phyloP scores from a whole-genome alignment of 2,113 vertebrate genomes.

The Setophaga kirtlandii region DNA sequence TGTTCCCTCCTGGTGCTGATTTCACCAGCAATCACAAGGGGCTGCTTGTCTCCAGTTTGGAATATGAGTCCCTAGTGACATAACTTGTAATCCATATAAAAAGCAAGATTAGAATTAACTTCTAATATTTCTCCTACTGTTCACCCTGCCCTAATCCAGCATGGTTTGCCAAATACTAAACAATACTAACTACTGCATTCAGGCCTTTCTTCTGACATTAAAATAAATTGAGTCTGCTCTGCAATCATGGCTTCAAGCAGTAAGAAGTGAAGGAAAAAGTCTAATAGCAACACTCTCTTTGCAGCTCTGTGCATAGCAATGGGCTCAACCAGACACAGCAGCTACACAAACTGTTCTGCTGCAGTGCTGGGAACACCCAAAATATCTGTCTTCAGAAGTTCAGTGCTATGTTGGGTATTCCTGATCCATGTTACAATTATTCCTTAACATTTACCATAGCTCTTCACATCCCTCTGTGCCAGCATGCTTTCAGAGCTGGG shows the following conservation, averaged over 20 bases:
- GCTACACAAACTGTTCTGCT: neutral
- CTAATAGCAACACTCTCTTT: neutral
- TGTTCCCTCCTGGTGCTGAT: neutral
- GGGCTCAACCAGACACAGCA: neutral
- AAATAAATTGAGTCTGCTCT: neutral
- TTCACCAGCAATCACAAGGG: neutral
- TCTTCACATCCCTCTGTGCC: neutral
- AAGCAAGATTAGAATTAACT: neutral
- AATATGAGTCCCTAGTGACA: neutral
- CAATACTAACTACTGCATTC: neutral
- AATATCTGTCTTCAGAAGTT: neutral
- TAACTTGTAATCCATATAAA: neutral
- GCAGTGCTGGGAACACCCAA: neutral
- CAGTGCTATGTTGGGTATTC: neutral
- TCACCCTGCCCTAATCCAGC: neutral
- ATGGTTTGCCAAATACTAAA: neutral
- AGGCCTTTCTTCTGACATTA: neutral
- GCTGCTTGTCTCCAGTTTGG: neutral
- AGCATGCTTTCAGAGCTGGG: rapidly evolving
- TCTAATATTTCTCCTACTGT: neutral
- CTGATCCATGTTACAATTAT: neutral
- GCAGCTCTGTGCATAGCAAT: neutral
- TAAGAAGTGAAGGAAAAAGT: neutral
- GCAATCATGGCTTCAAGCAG: neutral
- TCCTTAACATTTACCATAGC: neutral